Base-by-base conservation (phyloP, 1,140 invertebrate genomes). In the Nylanderia fulva region DNA sequence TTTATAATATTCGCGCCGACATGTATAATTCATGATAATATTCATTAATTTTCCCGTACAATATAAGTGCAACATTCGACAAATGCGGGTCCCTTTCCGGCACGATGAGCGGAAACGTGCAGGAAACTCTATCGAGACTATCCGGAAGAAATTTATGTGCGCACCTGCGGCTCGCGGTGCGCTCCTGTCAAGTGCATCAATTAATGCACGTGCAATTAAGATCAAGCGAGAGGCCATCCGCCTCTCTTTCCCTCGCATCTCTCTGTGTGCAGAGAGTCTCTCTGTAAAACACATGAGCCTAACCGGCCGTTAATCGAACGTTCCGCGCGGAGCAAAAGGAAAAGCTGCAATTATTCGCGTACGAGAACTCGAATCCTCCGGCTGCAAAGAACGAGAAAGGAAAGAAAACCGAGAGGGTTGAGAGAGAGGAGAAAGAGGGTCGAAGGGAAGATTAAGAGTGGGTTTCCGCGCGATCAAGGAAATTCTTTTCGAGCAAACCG, bases 281-380 rank as follows among this genome's bases (percentile, higher is more conserved):
- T 58, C 29, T 27, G 77, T 61, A 71, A 82, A 82, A 82, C 36
- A 82, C 66, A 82, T 52, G 64, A 71, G 66, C 66, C 85, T 75
- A 86, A 69, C 52, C 64, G 77, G 27, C 39, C 68, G 60, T 72
- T 74, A 63, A 84, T 86, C 71, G 66, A 86, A 72, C 85, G 60
- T 42, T 33, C 45, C 42, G 39, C 48, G 5, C 36, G 13, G 21
- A 52, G 52, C 29, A 66, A 58, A 82, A 69, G 39, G 84, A 87
- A 72, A 80, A 63, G 33, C 42, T 72, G 84, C 58, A 85, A 87
- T 87, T 79, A 82, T 77, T 85, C 72, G 56, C 71, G 80, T 52
- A 63, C 71, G 71, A 82, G 77, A 71, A 42, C 68, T 83, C 21
- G 58, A 75, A 64, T 80, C 75, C 45, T 54, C 15, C 45, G 58